Conservation (phyloP, 1,140 invertebrate species). For the Tetramorium alpestre region DNA sequence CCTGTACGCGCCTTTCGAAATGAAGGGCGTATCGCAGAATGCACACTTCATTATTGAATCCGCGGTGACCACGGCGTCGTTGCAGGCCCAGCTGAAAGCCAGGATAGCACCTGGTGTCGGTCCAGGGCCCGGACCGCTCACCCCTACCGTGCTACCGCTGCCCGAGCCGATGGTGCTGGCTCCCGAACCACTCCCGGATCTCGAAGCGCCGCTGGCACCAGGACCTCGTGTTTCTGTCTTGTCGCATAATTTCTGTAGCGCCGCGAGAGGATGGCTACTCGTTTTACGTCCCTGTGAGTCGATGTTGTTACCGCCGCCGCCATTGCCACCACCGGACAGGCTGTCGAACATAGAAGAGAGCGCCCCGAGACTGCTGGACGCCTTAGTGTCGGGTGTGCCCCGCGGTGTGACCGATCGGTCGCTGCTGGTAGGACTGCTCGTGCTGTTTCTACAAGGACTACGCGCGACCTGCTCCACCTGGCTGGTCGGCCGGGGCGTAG, state of each 20-base stretch:
- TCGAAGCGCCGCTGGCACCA: conserved; percentile 60
- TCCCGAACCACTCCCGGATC: conserved; percentile 61
- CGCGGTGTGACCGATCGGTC: conserved; percentile 90
- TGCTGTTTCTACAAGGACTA: conserved; percentile 88
- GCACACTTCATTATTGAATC: conserved; percentile 98
- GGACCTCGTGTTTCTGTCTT: conserved; percentile 92
- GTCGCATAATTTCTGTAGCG: conserved; percentile 97
- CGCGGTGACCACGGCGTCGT: conserved; percentile 94
- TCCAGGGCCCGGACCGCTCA: conserved; percentile 78
- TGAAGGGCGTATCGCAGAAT: conserved; percentile 98
- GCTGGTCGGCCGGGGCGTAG: conserved; percentile 81
- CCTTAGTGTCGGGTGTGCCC: conserved; percentile 90
- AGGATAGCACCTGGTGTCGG: conserved; percentile 93
- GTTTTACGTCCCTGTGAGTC: conserved; percentile 87
- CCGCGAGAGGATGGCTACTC: conserved; percentile 95
- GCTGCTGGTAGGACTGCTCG: conserved; percentile 89
- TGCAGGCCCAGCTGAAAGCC: conserved; percentile 97
- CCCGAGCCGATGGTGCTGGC: conserved; percentile 69
- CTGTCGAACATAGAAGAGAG: conserved; percentile 96
- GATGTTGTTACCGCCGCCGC: conserved; percentile 80
- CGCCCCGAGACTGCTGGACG: conserved; percentile 91
- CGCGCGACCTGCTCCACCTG: conserved; percentile 81
- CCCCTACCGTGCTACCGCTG: conserved; percentile 73
- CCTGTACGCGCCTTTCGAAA: conserved; percentile 98
- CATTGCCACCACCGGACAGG: conserved; percentile 88